Base-by-base conservation (phyloP, 2,113 vertebrate genomes). In the Malurus alboscapulatus region DNA sequence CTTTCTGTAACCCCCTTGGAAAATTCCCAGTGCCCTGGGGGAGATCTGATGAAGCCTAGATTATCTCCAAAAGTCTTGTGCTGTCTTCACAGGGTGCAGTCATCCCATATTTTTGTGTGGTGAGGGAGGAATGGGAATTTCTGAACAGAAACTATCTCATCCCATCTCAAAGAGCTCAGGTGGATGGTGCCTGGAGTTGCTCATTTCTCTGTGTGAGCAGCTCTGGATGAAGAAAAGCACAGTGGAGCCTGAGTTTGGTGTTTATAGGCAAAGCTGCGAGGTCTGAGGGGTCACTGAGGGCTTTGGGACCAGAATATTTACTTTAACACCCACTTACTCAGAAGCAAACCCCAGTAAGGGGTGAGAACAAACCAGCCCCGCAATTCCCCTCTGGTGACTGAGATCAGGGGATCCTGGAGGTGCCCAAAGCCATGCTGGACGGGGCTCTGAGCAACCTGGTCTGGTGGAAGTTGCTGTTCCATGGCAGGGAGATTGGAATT, bases 51-150 rank as follows among this genome's bases (percentile, higher is more conserved):
- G 45, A 54, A 44, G 18, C 2, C 36, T 19, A 6, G 12, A 6
- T 7, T 69, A 30, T 40, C 32, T 54, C 36, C 24, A 29, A 51
- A 75, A 78, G 11, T 18, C 8, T 80, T 16, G 36, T 9, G 55
- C 2, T 51, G 20, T 22, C 38, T 82, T 24, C 34, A 5, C 0
- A 25, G 74, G 47, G 16, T 2, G 1, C 27, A 50, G 18, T 11
- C 51, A 73, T 47, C 22, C 55, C 25, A 17, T 3, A 10, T 3
- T 1, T 81, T 47, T 47, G 9, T 24, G 0, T 38, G 47, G 42
- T 18, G 16, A 62, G 9, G 24, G 38, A 38, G 38, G 38, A 38
- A 54, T 14, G 44, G 67, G 74, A 45, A 57, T 54, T 82, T 75
- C 50, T 45, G 9, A 32, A 10, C 20, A 63, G 78, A 55, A 82